phyloP scores from a whole-genome alignment of 2,888 invertebrate genomes.

The Megastigmus dorsalis region DNA sequence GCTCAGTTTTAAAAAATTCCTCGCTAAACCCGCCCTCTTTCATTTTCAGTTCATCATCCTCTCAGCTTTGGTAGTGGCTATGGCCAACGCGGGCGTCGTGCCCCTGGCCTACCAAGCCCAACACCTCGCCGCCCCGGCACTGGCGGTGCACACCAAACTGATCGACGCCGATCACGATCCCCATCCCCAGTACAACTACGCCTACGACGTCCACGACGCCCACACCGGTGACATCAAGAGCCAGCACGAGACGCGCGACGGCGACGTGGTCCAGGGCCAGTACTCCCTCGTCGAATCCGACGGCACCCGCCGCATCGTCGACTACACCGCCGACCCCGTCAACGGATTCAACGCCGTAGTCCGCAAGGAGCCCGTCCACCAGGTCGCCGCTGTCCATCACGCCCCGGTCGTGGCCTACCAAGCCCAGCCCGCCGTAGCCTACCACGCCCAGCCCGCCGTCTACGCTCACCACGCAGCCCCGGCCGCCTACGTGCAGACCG shows the following conservation, averaged over 20 bases:
- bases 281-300: constrained; percentile 63
- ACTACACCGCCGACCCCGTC: constrained; percentile 62
- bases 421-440: constrained; percentile 72
- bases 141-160: constrained; percentile 4
- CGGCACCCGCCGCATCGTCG: constrained; percentile 61
- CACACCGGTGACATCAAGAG: constrained; percentile 58
- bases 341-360: constrained; percentile 66
- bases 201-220: constrained; percentile 64
- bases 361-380: constrained; percentile 62
- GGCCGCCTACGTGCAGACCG: too few species aligned
- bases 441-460: constrained; percentile 57
- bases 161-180: constrained; percentile 62
- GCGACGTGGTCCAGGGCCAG: constrained; percentile 63
- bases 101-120: constrained; percentile 19
- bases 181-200: constrained; percentile 70
- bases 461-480: constrained; percentile 55
- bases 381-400: constrained; percentile 68
- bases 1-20: too few species aligned
- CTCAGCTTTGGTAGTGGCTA: constrained; percentile 3
- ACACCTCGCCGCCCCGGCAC: not conserved
- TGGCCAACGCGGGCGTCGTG: constrained; percentile 8
- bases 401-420: constrained; percentile 75
- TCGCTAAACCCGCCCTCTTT: too few species aligned
- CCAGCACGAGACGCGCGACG: constrained; percentile 63
- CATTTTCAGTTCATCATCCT: constrained; percentile 28